Base-by-base conservation (phyloP, 2,113 vertebrate species). In the Cyprinodon variegatus region DNA sequence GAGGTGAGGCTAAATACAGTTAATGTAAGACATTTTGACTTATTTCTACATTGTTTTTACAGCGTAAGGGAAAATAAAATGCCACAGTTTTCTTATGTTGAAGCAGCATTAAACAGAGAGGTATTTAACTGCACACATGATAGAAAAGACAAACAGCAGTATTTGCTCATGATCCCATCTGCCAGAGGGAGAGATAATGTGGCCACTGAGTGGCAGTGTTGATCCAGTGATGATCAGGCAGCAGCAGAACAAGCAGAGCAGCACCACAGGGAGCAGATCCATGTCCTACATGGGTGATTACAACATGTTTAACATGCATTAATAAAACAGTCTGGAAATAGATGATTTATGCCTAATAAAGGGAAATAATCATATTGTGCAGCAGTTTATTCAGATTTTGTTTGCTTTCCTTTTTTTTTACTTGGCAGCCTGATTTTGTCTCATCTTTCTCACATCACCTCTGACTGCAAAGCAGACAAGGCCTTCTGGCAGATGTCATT, bases 121-220 rank as follows among this genome's bases (percentile, higher is more conserved):
- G 50, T 14, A 29, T 29, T 29, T 20, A 53, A 53, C 15, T 7
- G 50, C 9, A 45, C 9, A 45, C 9, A 10, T 45, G 17, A 0
- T 20, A 20, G 50, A 53, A 20, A 53, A 20, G 17, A 20, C 3
- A 20, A 9, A n/a, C 20, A n/a, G 50, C 17, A n/a, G 50, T n/a
- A n/a, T 57, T 9, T 20, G 3, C n/a, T n/a, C 17, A 20, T 20
- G 15, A n/a, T 20, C 50, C 50, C 3, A 20, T 9, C 20, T 57
- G 17, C 50, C 50, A 65, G 40, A 78, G 76, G 79, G 60, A 68
- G 72, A 37, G 59, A 65, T 3, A 12, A 70, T 78, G 14, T 72
- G 11, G 77, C 92, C 92, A 92, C 92, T 86, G 72, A 89, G 91
- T 68, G 92, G 90, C 91, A 90, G 92, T 92, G 87, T 93, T 92